These are phyloP conservation scores for Pseudomyrmex dendroicus DNA, from an alignment of 1,140 invertebrate genomes.

Conservation along the genomic window DNA sequence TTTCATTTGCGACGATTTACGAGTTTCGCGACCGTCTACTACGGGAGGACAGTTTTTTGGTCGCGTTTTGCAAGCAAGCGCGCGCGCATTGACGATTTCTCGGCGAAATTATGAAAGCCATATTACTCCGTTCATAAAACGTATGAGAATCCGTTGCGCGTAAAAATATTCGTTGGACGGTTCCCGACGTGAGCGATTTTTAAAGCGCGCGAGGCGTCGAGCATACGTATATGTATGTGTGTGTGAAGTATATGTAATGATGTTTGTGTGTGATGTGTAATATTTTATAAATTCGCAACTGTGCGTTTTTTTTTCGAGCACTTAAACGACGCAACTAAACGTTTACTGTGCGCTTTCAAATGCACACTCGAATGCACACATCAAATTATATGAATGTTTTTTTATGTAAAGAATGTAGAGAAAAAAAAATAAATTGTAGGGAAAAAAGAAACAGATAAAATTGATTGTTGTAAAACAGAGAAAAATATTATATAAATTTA, in stretches of 20 bases:
- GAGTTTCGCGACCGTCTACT: neutral
- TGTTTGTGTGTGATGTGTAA: neutral
- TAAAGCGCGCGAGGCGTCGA: neutral
- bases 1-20: slow-evolving; percentile 35
- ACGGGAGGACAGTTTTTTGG: neutral
- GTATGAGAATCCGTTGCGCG: neutral
- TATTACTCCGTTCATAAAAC: slow-evolving; percentile 19
- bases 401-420: neutral
- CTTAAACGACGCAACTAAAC: neutral
- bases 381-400: slow-evolving; percentile 25
- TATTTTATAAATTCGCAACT: slow-evolving; percentile 35
- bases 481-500: no score
- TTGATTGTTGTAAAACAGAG: neutral
- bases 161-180: slow-evolving; percentile 27
- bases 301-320: slow-evolving; percentile 20
- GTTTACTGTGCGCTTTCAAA: slow-evolving; percentile 13
- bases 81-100: slow-evolving; percentile 7
- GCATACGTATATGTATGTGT: neutral
- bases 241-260: no score
- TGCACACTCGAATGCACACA: neutral
- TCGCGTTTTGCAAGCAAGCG: slow-evolving; percentile 5
- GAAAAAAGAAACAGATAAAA: neutral
- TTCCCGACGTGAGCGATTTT: neutral
- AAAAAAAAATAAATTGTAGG: slow-evolving; percentile 1
- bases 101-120: slow-evolving; percentile 13